phyloP scores from a whole-genome alignment of 1,140 invertebrate genomes.

The Leptinotarsa undecemlineata region DNA sequence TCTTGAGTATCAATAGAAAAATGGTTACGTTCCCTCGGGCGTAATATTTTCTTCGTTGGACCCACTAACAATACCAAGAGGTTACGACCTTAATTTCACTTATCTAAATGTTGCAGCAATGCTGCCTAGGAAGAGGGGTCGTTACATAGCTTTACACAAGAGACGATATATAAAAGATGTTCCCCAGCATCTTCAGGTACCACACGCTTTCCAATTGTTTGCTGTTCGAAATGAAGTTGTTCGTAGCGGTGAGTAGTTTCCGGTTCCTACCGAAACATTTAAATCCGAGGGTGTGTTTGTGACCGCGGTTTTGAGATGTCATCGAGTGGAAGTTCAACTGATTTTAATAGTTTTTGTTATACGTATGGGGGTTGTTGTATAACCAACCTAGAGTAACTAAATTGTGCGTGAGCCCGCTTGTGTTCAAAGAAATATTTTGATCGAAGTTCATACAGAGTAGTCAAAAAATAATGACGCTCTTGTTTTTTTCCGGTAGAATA shows the following conservation, averaged over 20 bases:
- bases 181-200: constrained; percentile 24
- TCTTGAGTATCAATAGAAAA: constrained; percentile 16
- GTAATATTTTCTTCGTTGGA: not conserved
- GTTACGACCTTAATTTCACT: constrained; percentile 48
- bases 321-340: not conserved
- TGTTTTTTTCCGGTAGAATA: too few relatives aligned
- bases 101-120: constrained; percentile 39
- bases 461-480: too few relatives aligned
- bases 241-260: constrained; percentile 22
- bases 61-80: constrained; percentile 33
- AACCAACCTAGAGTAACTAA: too few relatives aligned
- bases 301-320: not conserved
- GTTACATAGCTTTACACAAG: constrained; percentile 22
- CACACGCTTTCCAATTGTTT: constrained; percentile 20
- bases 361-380: too few relatives aligned
- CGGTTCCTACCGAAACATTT: not conserved
- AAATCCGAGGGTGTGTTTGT: not conserved
- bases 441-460: too few relatives aligned
- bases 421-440: too few relatives aligned
- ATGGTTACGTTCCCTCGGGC: not conserved
- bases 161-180: constrained; percentile 15
- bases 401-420: too few relatives aligned
- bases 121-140: constrained; percentile 28
- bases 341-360: constrained; percentile 3
- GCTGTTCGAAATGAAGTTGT: constrained; percentile 16